These are phyloP conservation scores for Ischnus inquisitorius DNA, from an alignment of 2,888 invertebrate genomes.

Conservation along the genomic window DNA sequence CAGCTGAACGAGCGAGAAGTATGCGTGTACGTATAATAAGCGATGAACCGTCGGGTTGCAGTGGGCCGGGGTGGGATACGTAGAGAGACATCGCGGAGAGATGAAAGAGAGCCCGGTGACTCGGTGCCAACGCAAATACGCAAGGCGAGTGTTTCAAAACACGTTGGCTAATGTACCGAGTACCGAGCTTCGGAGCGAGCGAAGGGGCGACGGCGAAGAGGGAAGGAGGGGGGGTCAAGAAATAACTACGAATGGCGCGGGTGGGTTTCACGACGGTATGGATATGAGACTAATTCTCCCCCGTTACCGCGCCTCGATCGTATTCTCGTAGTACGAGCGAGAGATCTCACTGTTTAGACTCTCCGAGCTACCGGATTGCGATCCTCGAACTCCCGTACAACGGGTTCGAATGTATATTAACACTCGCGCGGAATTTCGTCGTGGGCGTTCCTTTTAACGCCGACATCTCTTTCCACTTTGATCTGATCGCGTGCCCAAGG, in stretches of 20 bases:
- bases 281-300: slow-evolving; percentile 14
- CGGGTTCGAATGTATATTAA: slow-evolving; percentile 3
- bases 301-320: slow-evolving; percentile 36
- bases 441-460: slow-evolving; percentile 25
- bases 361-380: slow-evolving; percentile 20
- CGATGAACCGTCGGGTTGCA: slow-evolving; percentile 23
- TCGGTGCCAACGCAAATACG: slow-evolving; percentile 84
- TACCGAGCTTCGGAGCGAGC: slow-evolving; percentile 26
- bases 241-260: slow-evolving; percentile 56
- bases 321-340: slow-evolving; percentile 41
- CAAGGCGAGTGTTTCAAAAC: slow-evolving; percentile 84
- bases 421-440: slow-evolving; percentile 20
- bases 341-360: slow-evolving; percentile 37
- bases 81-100: slow-evolving; percentile 63
- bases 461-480: slow-evolving; percentile 16
- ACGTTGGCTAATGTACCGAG: slow-evolving; percentile 84
- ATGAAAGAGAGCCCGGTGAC: slow-evolving; percentile 80
- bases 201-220: slow-evolving; percentile 22
- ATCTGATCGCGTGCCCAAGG: background rate
- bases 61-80: slow-evolving; percentile 31
- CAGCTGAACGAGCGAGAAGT: slow-evolving; percentile 9
- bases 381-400: slow-evolving; percentile 9
- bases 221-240: slow-evolving; percentile 53
- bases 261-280: slow-evolving; percentile 36
- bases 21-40: slow-evolving; percentile 37